Base-by-base conservation (phyloP, 1,140 invertebrate species). In the Glossosoma conforme region DNA sequence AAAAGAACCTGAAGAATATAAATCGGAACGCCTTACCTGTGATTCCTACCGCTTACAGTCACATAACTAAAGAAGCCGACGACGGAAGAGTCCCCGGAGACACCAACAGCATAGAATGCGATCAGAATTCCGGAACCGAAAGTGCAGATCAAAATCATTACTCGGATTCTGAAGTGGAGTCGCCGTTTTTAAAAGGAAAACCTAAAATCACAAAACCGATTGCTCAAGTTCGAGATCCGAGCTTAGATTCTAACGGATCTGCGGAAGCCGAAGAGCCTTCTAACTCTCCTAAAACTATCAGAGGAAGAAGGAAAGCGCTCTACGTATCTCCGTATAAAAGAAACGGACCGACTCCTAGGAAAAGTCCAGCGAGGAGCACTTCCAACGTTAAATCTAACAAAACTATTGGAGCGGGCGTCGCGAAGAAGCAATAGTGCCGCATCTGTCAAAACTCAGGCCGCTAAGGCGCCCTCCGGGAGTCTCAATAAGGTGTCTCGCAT, bases 221-320 rank as follows among this genome's bases (percentile, higher is more conserved):
- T 4, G 62, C 63, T 28, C 55, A 51, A 4, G 56, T 63, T 37
- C 52, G 66, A 33, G 64, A 69, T 42, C 62, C 62, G 11, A 72
- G 68, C 43, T 47, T 68, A 18, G 69, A 71, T 47, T 74, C 66
- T 1, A 70, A 71, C 46, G 66, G 72, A 2, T 70, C 69, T 0
- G 46, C 61, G 3, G 67, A 67, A 13, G 20, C 21, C 3, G 60
- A 61, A 18, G 69, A 69, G 56, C 69, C 71, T 15, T 59, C 50
- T 6, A 65, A 62, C 15, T 51, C 62, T 19, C 74, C 77, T 0
- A 92, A 91, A 67, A 77, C 67, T 1, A 80, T 94, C 20, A 73
- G 89, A 40, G 90, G 89, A 0, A 69, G 85, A 37, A 81, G 88
- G 60, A 91, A 87, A 63, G 77, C 83, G 0, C 67, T 83, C 2